A percentile compares a stretch with the other conserved stretches of the same genome.
phyloP scores from a whole-genome alignment of 2,113 vertebrate genomes.

The Neolamprologus tretocephalus region DNA sequence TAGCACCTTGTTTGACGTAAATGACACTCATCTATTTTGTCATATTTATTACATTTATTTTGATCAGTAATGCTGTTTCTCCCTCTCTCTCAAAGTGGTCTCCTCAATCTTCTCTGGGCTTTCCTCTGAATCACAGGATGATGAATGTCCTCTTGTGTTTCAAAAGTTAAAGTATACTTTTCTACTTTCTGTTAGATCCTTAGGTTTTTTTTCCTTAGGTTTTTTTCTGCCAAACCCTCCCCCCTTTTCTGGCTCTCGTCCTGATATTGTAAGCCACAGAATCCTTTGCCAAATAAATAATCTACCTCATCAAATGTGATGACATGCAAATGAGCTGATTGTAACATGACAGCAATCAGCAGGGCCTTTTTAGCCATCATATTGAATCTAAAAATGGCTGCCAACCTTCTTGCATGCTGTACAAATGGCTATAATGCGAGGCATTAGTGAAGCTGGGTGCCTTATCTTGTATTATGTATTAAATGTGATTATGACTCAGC shows the following conservation, averaged over 20 bases:
- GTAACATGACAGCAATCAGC: slow-evolving; percentile 19
- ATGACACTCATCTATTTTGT: background rate
- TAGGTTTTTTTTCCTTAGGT: fast-evolving
- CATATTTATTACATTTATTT: background rate
- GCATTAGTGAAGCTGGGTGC: background rate
- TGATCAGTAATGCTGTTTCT: background rate
- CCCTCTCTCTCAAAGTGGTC: background rate
- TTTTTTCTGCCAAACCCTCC: background rate
- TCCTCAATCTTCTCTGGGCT: background rate
- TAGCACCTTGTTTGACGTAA: background rate
- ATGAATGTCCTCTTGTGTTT: background rate
- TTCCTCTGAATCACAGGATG: background rate
- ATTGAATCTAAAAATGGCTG: background rate
- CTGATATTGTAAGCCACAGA: background rate
- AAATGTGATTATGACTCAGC: slow-evolving; percentile 5
- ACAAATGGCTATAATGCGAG: background rate
- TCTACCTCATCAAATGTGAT: slow-evolving; percentile 30
- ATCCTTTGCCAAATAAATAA: slow-evolving; percentile 7
- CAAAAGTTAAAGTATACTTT: background rate
- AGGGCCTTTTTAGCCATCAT: background rate
- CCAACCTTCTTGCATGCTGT: background rate
- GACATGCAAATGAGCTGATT: slow-evolving; percentile 35
- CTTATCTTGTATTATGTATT: background rate
- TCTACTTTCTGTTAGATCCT: background rate
- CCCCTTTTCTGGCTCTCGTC: background rate